These are phyloP conservation scores for Antechinus flavipes DNA, from an alignment of 2,113 vertebrate genomes.

Conservation along the genomic window DNA sequence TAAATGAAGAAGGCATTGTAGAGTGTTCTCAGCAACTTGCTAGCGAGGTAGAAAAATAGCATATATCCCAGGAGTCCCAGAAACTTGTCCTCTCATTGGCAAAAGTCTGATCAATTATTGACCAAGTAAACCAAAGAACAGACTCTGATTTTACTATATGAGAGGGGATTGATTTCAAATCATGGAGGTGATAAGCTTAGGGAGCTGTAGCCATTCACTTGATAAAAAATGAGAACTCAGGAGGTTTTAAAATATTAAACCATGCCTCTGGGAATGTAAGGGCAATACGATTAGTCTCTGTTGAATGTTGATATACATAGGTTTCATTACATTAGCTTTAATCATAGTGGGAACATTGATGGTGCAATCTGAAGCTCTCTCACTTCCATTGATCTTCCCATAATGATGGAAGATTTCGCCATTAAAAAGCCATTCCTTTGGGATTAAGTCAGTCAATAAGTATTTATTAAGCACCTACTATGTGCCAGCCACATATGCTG, in stretches of 20 bases:
- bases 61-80: background rate
- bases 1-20: background rate
- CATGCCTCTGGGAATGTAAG: background rate
- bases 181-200: background rate
- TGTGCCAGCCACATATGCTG: background rate
- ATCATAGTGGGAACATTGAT: background rate
- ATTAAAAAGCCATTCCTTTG: background rate
- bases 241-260: background rate
- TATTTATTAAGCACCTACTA: background rate
- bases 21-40: background rate
- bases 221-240: background rate
- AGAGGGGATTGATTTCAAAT: constrained; percentile 54
- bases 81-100: constrained; percentile 1
- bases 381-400: background rate
- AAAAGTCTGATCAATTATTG: constrained; percentile 52
- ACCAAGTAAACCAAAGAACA: constrained; percentile 41
- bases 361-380: background rate
- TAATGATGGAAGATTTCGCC: background rate
- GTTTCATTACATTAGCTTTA: background rate
- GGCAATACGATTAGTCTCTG: accelerated
- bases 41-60: constrained; percentile 1
- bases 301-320: background rate
- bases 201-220: background rate
- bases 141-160: constrained; percentile 38
- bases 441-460: background rate